These are phyloP conservation scores for Aphelenchoides besseyi DNA, from an alignment of 1,140 invertebrate species.

Conservation along the genomic window DNA sequence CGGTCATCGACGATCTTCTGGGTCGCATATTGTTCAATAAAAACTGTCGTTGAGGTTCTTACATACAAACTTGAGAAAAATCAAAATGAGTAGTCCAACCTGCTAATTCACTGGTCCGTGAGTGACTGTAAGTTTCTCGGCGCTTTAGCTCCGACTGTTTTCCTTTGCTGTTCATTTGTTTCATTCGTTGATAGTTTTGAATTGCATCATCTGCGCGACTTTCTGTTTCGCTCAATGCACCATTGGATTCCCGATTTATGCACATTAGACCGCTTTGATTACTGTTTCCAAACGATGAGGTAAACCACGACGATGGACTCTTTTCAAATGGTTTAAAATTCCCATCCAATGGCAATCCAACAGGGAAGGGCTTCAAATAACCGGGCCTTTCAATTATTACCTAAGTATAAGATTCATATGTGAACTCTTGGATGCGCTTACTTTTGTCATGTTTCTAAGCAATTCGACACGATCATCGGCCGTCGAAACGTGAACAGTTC, in stretches of 20 bases:
- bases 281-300: not conserved
- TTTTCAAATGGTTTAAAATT: not conserved
- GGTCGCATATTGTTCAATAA: no score
- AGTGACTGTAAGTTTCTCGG: not conserved
- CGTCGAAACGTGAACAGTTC: not conserved
- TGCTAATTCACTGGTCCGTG: not conserved
- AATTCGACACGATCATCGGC: slow-evolving; percentile 1
- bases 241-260: no score
- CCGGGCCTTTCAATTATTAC: not conserved
- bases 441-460: not conserved
- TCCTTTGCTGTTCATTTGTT: not conserved
- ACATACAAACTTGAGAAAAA: not conserved
- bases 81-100: not conserved
- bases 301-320: not conserved
- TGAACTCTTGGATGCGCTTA: not conserved
- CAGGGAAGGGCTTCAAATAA: slow-evolving; percentile 13
- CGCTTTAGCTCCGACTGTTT: not conserved
- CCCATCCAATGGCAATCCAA: not conserved
- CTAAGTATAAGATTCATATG: not conserved
- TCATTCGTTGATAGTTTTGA: not conserved
- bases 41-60: no score
- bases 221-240: no score
- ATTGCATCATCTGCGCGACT: not conserved
- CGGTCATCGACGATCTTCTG: no score
- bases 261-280: not conserved